Percentiles rank a stretch among this genome's conserved stretches.
These are phyloP conservation scores for Schizothorax lantsangensis DNA, from an alignment of 2,797 vertebrate genomes.

Conservation along the genomic window DNA sequence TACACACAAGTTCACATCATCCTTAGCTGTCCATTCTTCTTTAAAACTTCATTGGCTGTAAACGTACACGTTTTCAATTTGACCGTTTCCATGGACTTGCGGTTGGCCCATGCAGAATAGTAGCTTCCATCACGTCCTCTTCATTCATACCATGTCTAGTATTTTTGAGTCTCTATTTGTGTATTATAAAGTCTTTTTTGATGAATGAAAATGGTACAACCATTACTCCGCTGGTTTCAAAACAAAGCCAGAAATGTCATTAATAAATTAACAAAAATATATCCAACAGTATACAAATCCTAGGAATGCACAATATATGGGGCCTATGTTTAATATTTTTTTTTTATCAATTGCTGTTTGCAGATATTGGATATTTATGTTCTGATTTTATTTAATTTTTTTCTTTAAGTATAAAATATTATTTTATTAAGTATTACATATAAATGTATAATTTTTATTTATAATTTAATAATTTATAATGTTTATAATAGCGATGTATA, in stretches of 20 bases:
- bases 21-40: constrained; percentile 16
- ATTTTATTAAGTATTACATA: background rate
- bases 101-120: constrained; percentile 34
- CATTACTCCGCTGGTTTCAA: background rate
- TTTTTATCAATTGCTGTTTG: background rate
- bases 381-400: background rate
- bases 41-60: constrained; percentile 67
- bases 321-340: background rate
- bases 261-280: background rate
- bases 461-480: background rate
- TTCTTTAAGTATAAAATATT: background rate
- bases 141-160: background rate
- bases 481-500: background rate
- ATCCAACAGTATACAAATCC: background rate
- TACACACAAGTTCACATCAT: constrained; percentile 51
- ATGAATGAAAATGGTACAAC: background rate
- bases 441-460: background rate
- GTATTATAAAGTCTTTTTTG: background rate
- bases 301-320: background rate
- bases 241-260: background rate
- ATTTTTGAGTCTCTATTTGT: background rate
- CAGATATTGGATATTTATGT: background rate
- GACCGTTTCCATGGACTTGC: constrained; percentile 16
- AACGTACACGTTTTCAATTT: constrained; percentile 50
- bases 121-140: background rate